phyloP scores from a whole-genome alignment of 2,797 vertebrate species.

The Pantherophis alleghaniensis region DNA sequence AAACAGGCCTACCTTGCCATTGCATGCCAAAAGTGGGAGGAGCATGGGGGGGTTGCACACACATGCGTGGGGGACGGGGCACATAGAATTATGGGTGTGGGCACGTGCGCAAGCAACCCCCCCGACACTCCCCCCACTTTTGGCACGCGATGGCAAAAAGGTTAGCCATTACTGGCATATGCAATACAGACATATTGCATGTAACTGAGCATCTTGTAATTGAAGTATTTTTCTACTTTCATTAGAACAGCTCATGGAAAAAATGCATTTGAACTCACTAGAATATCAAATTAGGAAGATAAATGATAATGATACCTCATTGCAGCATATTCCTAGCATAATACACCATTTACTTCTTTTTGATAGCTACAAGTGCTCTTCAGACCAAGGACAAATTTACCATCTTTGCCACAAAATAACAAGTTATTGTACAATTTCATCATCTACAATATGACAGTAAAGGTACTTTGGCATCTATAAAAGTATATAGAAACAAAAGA shows the following conservation, averaged over 20 bases:
- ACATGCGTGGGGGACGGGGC: no score
- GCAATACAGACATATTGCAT: background rate
- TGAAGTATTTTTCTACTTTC: background rate
- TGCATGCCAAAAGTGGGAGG: no score
- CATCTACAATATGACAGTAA: background rate
- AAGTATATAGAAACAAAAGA: background rate
- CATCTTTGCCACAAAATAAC: background rate
- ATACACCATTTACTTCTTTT: slow-evolving; percentile 1
- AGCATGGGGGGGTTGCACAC: no score
- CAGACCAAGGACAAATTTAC: background rate
- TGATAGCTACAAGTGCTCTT: background rate
- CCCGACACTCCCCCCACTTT: no score
- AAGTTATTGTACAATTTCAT: slow-evolving; percentile 1
- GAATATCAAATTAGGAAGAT: background rate
- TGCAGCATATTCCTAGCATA: background rate
- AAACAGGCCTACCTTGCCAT: no score
- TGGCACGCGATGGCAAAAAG: no score
- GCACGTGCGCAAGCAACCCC: no score
- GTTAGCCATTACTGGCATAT: no score
- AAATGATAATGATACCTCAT: background rate
- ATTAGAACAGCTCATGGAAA: background rate
- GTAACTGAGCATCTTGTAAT: background rate
- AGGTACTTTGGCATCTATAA: background rate
- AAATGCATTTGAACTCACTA: background rate
- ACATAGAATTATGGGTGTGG: no score